Evolutionary conservation across 1,140 invertebrate species (phyloP).

Genomic region (Drosophila aff.): DNA sequence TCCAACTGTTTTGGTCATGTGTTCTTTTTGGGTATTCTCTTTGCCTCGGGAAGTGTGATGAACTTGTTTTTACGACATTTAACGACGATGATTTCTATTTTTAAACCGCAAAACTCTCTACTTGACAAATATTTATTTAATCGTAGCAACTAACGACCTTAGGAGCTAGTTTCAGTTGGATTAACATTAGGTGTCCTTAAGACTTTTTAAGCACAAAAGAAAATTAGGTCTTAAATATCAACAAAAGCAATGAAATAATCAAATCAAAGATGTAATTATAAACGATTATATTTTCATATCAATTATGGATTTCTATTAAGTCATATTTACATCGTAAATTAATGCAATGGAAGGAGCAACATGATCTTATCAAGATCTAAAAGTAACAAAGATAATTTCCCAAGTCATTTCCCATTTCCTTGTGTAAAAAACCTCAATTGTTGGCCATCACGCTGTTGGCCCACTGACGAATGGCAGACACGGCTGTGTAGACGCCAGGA

Average conservation of each 20-base stretch:
- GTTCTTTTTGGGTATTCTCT: neutral
- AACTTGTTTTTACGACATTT: constrained; percentile 10
- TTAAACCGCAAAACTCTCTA: neutral
- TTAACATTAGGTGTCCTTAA: neutral
- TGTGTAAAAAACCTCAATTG: constrained; percentile 27
- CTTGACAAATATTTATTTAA: constrained; percentile 35
- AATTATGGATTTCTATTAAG: neutral
- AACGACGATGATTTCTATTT: constrained; percentile 13
- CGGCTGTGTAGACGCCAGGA: constrained; percentile 58
- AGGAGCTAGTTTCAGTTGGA: constrained; percentile 4
- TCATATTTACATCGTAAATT: neutral
- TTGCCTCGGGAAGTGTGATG: neutral
- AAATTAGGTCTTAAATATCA: neutral
- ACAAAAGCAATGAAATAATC: neutral
- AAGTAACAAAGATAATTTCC: neutral
- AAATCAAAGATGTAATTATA: neutral
- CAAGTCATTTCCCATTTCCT: neutral
- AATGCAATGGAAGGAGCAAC: no score
- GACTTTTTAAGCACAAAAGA: neutral
- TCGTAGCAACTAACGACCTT: constrained; percentile 17
- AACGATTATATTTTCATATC: neutral
- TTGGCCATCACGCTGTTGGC: constrained; percentile 25
- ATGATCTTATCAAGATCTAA: neutral
- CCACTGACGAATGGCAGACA: constrained; percentile 18
- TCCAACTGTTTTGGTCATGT: constrained; percentile 6